A percentile compares a stretch with the other conserved stretches of the same genome.
Evolutionary conservation across 1,140 invertebrate species (phyloP).

Genomic region (Nylanderia fulva): DNA sequence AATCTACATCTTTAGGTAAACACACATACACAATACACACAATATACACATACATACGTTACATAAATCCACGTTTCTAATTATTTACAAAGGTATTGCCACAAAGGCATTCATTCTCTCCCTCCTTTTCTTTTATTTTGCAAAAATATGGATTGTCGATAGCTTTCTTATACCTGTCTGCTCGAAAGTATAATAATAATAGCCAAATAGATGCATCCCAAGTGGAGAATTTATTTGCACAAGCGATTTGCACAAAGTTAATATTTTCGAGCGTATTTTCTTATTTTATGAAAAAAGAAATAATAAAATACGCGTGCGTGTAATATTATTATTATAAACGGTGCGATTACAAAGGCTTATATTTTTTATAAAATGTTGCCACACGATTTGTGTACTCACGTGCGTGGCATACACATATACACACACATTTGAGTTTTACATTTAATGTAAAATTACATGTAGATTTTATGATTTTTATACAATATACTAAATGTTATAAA

Average conservation of each 20-base stretch:
- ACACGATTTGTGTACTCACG: background rate
- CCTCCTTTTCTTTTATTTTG: conserved; percentile 41
- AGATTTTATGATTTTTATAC: conserved; percentile 18
- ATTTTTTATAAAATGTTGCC: conserved; percentile 17
- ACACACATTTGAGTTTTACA: conserved; percentile 10
- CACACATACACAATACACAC: no score
- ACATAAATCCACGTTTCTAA: conserved; percentile 35
- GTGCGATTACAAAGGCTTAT: conserved; percentile 24
- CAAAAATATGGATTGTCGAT: conserved; percentile 77
- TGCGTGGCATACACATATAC: no score
- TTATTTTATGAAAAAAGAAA: conserved; percentile 32
- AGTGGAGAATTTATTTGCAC: conserved; percentile 18
- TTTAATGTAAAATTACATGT: conserved; percentile 37
- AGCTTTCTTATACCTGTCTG: conserved; percentile 65
- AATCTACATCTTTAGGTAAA: conserved; percentile 51
- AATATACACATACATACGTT: background rate
- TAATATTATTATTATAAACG: conserved; percentile 41
- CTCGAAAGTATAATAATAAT: conserved; percentile 34
- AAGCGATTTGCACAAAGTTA: background rate
- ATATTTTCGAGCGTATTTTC: conserved; percentile 16
- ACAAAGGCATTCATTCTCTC: conserved; percentile 60
- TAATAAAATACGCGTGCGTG: conserved; percentile 12
- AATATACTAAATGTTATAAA: conserved; percentile 41
- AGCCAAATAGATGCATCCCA: conserved; percentile 7
- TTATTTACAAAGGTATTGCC: conserved; percentile 72